These are phyloP conservation scores for Sparus aurata DNA, from an alignment of 2,797 vertebrate genomes.

Conservation along the genomic window DNA sequence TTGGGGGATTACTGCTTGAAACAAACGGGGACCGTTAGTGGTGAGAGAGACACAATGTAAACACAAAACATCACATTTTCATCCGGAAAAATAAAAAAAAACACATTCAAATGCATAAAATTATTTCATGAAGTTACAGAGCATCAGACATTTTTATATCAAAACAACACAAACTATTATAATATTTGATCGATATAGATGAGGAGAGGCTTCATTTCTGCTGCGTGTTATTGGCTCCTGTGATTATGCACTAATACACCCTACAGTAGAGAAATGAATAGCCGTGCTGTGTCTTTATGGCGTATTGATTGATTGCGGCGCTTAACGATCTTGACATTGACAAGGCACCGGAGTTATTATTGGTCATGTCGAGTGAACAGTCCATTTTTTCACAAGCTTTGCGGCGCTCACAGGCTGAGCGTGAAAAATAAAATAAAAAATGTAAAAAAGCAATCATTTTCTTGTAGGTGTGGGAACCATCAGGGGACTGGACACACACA, in stretches of 20 bases:
- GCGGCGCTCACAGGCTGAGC: conserved; percentile 11
- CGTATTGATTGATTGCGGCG: conserved; percentile 8
- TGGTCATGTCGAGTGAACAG: conserved; percentile 12
- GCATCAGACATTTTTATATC: conserved; percentile 46
- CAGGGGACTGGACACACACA: conserved; percentile 14
- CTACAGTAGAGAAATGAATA: conserved; percentile 5
- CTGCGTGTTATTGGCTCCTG: conserved; percentile 22
- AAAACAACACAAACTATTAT: conserved; percentile 33
- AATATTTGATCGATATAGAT: conserved; percentile 34
- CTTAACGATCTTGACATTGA: conserved; percentile 17
- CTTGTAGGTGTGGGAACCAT: background rate
- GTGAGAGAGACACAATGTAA: conserved; percentile 35
- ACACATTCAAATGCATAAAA: conserved; percentile 57
- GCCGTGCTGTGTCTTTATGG: conserved; percentile 14
- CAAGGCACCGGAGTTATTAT: conserved; percentile 20
- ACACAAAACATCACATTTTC: conserved; percentile 62
- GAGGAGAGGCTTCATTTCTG: conserved; percentile 39
- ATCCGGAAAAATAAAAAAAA: conserved; percentile 23
- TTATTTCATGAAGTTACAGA: conserved; percentile 46
- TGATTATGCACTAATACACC: conserved; percentile 11
- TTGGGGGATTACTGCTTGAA: conserved; percentile 5
- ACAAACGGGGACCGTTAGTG: conserved; percentile 9
- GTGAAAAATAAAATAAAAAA: background rate
- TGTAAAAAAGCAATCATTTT: background rate
- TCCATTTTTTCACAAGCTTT: conserved; percentile 26